Evolutionary conservation across 2,888 invertebrate genomes (phyloP).

Genomic region (Eupeodes latifasciatus): DNA sequence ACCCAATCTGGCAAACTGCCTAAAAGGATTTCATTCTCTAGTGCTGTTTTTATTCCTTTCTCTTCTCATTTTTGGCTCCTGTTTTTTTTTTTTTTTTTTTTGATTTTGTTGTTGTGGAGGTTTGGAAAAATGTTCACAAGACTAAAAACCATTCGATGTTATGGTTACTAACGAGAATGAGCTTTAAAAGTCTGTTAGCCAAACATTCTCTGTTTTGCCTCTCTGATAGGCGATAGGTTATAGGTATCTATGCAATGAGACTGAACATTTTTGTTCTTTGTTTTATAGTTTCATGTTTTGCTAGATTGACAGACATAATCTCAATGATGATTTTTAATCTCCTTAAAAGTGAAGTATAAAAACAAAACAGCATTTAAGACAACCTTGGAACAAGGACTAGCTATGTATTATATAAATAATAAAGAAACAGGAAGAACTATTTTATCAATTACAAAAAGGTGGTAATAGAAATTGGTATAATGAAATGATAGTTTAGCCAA

Average conservation of each 20-base stretch:
- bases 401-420: not conserved
- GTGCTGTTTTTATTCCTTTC: constrained; percentile 32
- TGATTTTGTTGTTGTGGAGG: not conserved
- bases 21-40: constrained; percentile 71
- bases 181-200: constrained; percentile 46
- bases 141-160: constrained; percentile 38
- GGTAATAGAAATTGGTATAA: too few species aligned
- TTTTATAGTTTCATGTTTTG: constrained; percentile 4
- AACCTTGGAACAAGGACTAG: not conserved
- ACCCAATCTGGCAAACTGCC: constrained; percentile 76
- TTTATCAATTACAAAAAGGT: not conserved
- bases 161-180: constrained; percentile 29
- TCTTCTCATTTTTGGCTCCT: constrained; percentile 5
- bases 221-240: not conserved
- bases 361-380: constrained; percentile 1
- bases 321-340: constrained; percentile 36
- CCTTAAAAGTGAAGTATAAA: not conserved
- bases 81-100: constrained; percentile 24
- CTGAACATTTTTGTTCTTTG: not conserved
- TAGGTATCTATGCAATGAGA: not conserved
- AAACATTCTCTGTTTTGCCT: not conserved
- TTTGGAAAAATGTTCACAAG: constrained; percentile 15
- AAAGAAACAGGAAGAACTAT: not conserved
- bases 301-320: constrained; percentile 14
- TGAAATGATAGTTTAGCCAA: too few species aligned